A percentile compares a stretch with the other conserved stretches of the same genome.
Evolutionary conservation across 2,797 vertebrate species (phyloP).

Genomic region (Sus cebifrons): DNA sequence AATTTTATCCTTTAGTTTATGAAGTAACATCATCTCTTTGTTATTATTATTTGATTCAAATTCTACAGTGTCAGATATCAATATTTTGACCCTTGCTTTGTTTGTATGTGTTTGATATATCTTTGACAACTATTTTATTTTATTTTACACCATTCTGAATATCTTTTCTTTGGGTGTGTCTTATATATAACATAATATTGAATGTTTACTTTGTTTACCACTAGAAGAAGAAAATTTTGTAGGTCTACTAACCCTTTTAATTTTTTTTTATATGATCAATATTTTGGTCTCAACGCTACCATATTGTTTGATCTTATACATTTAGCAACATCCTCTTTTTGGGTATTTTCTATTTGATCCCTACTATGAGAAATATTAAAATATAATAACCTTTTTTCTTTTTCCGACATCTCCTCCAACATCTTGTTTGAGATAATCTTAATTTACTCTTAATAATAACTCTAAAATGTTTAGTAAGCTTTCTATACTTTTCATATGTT

Average conservation of each 20-base stretch:
- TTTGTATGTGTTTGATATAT: neutral
- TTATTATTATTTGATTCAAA: neutral
- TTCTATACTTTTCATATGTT: neutral
- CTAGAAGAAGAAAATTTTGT: neutral
- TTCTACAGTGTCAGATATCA: neutral
- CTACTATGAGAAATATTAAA: neutral
- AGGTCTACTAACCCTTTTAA: neutral
- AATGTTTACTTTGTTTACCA: neutral
- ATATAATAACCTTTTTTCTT: neutral
- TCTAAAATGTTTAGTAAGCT: neutral
- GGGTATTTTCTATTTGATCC: neutral
- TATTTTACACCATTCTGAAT: neutral
- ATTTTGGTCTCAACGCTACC: neutral
- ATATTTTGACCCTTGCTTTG: neutral
- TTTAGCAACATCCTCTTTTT: neutral
- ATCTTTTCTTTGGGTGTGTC: neutral
- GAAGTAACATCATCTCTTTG: neutral
- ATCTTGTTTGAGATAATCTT: conserved; percentile 38
- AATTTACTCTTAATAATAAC: neutral
- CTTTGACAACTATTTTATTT: conserved; percentile 7
- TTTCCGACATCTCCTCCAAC: neutral
- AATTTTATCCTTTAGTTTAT: conserved; percentile 26
- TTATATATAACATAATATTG: neutral
- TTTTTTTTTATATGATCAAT: neutral
- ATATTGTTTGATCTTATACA: neutral